These are phyloP conservation scores for cat (Felis catus) DNA, from an alignment of 2,113 vertebrate genomes.

Conservation along the genomic window DNA sequence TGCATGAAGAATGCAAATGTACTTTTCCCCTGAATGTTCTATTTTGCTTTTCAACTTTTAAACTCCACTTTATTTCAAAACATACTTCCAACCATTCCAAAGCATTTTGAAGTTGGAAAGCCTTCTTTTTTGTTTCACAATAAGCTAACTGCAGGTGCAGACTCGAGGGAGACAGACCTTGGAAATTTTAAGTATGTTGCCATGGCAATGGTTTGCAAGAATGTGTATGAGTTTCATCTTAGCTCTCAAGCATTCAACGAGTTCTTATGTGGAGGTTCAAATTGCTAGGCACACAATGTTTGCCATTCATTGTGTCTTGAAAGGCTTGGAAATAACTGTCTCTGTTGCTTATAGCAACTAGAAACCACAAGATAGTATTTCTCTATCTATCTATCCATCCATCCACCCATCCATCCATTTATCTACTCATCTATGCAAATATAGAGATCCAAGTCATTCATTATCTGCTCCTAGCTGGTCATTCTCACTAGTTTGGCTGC, in stretches of 20 bases:
- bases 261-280: constrained; percentile 70
- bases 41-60: constrained; percentile 73
- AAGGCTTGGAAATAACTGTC: constrained; percentile 76
- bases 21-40: constrained; percentile 56
- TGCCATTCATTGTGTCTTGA: constrained; percentile 61
- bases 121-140: constrained; percentile 77
- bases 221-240: constrained; percentile 67
- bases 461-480: constrained; percentile 15
- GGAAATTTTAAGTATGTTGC: constrained; percentile 82
- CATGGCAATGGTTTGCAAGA: constrained; percentile 84
- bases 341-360: constrained; percentile 60
- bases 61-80: constrained; percentile 80
- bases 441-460: background rate
- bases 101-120: constrained; percentile 75
- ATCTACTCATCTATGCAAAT: background rate
- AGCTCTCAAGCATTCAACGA: constrained; percentile 69
- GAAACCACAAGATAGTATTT: constrained; percentile 46
- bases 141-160: constrained; percentile 82
- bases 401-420: background rate
- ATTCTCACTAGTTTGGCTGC: constrained; percentile 28
- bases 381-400: background rate
- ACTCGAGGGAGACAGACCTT: constrained; percentile 80
- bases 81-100: constrained; percentile 57
- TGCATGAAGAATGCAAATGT: constrained; percentile 48
- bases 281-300: constrained; percentile 72